A percentile compares a stretch with the other conserved stretches of the same genome.
Evolutionary conservation across 2,888 invertebrate species (phyloP).

Genomic region (Rotaria sp.): DNA sequence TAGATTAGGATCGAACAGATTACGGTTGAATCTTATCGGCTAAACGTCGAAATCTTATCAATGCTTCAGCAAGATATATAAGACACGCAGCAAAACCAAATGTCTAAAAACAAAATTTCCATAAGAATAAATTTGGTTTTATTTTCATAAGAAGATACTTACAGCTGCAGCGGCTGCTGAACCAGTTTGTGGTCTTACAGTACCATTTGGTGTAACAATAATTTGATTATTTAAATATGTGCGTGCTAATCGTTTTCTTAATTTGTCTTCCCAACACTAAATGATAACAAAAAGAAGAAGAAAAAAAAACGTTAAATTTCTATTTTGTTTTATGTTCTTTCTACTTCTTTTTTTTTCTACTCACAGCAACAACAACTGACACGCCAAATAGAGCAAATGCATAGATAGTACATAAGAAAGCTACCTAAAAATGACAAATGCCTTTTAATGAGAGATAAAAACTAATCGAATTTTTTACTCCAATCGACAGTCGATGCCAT

Average conservation of each 20-base stretch:
- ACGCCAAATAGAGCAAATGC: neutral
- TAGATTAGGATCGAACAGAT: neutral
- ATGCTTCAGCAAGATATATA: neutral
- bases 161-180: slow-evolving; percentile 25
- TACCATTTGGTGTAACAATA: neutral
- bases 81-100: slow-evolving; percentile 19
- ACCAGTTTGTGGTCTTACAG: neutral
- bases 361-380: slow-evolving; percentile 23
- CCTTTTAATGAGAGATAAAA: neutral
- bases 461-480: neutral
- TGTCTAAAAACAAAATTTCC: neutral
- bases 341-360: neutral
- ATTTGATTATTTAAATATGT: neutral
- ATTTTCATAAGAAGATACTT: neutral
- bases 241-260: neutral
- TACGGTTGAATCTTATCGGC: neutral
- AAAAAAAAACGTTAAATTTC: too few species aligned
- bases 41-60: slow-evolving; percentile 10
- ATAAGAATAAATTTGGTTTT: neutral
- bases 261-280: slow-evolving; percentile 28
- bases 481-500: neutral
- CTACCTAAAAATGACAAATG: slow-evolving; percentile 9
- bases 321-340: too few species aligned
- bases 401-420: neutral
- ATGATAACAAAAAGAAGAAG: neutral